Conservation (phyloP, 1,140 invertebrate genomes). For the Drosophila sp. region DNA sequence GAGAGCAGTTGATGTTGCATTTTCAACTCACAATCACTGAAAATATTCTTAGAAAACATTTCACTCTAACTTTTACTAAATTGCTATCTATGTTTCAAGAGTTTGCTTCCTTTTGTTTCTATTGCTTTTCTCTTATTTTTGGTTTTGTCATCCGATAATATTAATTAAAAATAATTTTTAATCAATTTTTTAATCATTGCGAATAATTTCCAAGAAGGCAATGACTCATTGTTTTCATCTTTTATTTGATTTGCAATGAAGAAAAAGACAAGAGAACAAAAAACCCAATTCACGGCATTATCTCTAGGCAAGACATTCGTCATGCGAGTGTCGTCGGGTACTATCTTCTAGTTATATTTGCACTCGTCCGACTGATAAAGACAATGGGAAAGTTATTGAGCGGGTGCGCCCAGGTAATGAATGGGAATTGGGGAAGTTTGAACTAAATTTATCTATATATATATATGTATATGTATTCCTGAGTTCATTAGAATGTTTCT, state of each 20-base stretch:
- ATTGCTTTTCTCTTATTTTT: background rate
- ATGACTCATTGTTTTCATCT: slow-evolving; percentile 4
- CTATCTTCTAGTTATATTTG: background rate
- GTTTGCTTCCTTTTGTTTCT: background rate
- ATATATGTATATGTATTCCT: background rate
- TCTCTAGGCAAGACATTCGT: background rate
- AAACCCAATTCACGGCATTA: background rate
- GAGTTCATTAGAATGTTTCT: background rate
- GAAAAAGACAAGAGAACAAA: background rate
- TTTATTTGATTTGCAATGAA: background rate
- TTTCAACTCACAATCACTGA: background rate
- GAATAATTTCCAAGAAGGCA: background rate
- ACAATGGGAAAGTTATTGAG: background rate
- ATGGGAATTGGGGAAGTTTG: background rate
- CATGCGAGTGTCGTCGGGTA: background rate
- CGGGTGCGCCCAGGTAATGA: background rate
- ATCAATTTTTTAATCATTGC: slow-evolving; percentile 1
- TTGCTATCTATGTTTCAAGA: background rate
- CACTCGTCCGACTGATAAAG: background rate
- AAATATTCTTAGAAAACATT: background rate
- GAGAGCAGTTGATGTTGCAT: slow-evolving; percentile 5
- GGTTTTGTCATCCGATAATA: background rate
- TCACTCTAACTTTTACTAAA: too few relatives aligned
- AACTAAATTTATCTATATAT: background rate
- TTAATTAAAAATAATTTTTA: slow-evolving; percentile 7